Base-by-base conservation (phyloP, 2,888 invertebrate genomes). In the Phaedon cochleariae region DNA sequence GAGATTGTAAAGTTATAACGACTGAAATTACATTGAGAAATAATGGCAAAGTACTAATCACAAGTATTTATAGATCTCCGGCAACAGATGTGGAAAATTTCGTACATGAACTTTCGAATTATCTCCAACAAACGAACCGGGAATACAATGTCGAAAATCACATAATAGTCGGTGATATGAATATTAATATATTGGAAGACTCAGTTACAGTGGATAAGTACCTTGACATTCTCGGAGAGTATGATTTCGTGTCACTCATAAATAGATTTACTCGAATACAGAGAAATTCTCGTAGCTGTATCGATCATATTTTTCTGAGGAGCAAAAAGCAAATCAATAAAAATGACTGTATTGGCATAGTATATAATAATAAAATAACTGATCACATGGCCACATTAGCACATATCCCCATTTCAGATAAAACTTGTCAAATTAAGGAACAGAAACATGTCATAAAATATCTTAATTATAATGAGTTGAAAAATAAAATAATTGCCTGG, bases 241-340 rank as follows among this genome's bases (percentile, higher is more conserved):
- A 46, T 54, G 51, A 59, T 54, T 64, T 64, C 15, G 18, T 41
- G 17, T 64, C 59, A 15, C 41, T 64, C 18, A 64, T 64, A 52
- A 64, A 64, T 31, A 59, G 54, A 64, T 59, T 41, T 21, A 64
- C 64, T 7, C 37, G 64, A 17, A 49, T 64, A 46, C 45, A 59
- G n/a, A 49, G 46, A 6, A 41, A n/a, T 26, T 26, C 26, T 26
- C 26, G 26, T 26, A 26, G 26, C 26, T 26, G 26, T 26, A 26
- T 26, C 7, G 3, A 26, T 26, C 26, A 26, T 26, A 26, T 26
- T 26, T 26, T 26, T 7, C 7, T 26, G 26, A 26, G 26, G 7
- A 26, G 26, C 26, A 26, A 26, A 26, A 26, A 26, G 7, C 3
- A 5, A 3, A 26, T 26, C 26, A 26, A 26, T 26, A 26, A 7